phyloP scores from a whole-genome alignment of 2,888 invertebrate species.

The Rhamnusium bicolor region DNA sequence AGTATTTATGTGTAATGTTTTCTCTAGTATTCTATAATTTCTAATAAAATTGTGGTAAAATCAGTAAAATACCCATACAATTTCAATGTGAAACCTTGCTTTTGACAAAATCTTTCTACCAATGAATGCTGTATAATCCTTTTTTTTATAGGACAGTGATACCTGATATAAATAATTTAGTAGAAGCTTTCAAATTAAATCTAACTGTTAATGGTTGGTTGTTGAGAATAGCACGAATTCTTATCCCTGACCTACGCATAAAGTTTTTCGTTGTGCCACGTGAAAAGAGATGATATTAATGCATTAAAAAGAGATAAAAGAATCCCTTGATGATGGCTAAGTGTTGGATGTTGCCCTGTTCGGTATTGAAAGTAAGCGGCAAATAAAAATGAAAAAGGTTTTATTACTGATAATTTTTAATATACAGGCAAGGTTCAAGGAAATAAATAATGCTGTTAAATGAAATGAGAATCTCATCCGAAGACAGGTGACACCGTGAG shows the following conservation, averaged over 20 bases:
- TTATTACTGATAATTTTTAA: slow-evolving; percentile 9
- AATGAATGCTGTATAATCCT: slow-evolving; percentile 13
- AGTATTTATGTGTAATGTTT: too few species aligned
- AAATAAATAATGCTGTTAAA: not conserved
- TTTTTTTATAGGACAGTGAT: slow-evolving; percentile 23
- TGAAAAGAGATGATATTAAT: slow-evolving; percentile 58
- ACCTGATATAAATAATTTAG: slow-evolving; percentile 25
- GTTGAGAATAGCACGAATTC: slow-evolving; percentile 56
- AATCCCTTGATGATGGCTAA: slow-evolving; percentile 61
- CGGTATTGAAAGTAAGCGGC: slow-evolving; percentile 41
- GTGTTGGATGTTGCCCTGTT: slow-evolving; percentile 54
- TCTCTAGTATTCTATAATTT: too few species aligned
- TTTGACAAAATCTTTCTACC: not conserved
- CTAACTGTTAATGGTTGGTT: slow-evolving; percentile 34
- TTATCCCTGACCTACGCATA: slow-evolving; percentile 61
- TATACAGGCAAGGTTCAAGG: not conserved
- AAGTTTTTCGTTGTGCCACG: slow-evolving; percentile 60
- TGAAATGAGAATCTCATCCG: not conserved
- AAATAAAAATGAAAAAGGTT: slow-evolving; percentile 26
- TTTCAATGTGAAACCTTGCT: not conserved
- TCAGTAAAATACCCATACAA: too few species aligned
- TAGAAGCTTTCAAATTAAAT: slow-evolving; percentile 24
- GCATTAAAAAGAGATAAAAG: slow-evolving; percentile 60
- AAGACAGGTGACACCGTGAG: too few species aligned
- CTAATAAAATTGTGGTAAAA: too few species aligned